A percentile compares a stretch with the other conserved stretches of the same genome.
Conservation (phyloP, 2,797 vertebrate genomes). For the Melanotaenia trifasciata region DNA sequence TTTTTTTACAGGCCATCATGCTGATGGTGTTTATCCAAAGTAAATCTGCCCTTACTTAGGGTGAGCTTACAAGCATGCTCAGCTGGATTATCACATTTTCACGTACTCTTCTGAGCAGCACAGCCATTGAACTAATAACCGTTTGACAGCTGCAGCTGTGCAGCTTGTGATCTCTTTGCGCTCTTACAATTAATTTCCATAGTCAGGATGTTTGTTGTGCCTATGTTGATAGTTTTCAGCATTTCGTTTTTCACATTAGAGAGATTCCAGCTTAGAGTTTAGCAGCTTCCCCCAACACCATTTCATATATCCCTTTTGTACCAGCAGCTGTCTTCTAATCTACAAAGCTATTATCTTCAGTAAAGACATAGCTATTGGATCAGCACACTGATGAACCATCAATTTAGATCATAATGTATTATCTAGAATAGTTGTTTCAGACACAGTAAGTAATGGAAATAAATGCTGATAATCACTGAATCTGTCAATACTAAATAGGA, state of each 20-base stretch:
- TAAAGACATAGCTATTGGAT: neutral
- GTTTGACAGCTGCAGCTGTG: constrained; percentile 21
- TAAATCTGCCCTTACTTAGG: neutral
- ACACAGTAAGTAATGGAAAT: neutral
- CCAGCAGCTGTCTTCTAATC: constrained; percentile 16
- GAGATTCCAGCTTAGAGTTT: constrained; percentile 2
- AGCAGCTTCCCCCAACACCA: constrained; percentile 6
- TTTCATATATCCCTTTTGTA: neutral
- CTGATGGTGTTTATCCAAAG: neutral
- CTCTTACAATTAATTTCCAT: constrained; percentile 1
- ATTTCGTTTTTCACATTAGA: constrained; percentile 17
- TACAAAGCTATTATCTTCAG: constrained; percentile 12
- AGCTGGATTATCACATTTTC: constrained; percentile 17
- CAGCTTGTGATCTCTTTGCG: neutral
- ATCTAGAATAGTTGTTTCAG: neutral
- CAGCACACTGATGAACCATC: neutral
- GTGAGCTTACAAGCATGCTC: neutral
- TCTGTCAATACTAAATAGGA: neutral
- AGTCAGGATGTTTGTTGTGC: neutral
- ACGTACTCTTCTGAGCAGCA: constrained; percentile 1
- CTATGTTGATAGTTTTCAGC: neutral
- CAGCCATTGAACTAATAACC: constrained; percentile 10
- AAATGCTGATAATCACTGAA: neutral
- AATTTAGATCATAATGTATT: neutral
- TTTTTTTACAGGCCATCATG: neutral